Base-by-base conservation (phyloP, 2,113 vertebrate genomes). In the Paralichthys olivaceus region DNA sequence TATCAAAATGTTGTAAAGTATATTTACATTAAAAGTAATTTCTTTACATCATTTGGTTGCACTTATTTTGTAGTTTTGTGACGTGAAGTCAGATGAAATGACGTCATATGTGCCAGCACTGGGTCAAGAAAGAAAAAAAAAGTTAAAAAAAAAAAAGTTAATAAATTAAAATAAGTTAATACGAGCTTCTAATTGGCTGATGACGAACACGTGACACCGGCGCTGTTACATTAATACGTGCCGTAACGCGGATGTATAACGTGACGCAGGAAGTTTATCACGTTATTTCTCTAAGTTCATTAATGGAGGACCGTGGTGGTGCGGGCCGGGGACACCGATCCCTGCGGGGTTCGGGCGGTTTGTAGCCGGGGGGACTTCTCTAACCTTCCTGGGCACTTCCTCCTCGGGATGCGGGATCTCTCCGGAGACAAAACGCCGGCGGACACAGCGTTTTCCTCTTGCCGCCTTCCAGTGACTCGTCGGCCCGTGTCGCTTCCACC, bases 191-290 rank as follows among this genome's bases (percentile, higher is more conserved):
- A 2, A 68, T 79, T 61, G 62, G 79, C 55, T 49, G 34, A 57
- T 47, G 56, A 1, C 28, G 7, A 9, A 2, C 86, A 89, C 85
- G 85, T 89, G 87, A 84, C 22, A 9, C 26, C 7, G 43, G 28
- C 28, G 0, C 25, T 0, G 13, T 47, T 63, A 56, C 7, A 2
- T 14, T 5, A 47, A 69, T 64, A 55, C 7, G 2, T 84, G 72
- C 88, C 83, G 83, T 63, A 26, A n/a, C 19, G 55, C 67, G 17
- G 65, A 71, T 77, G 70, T 47, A 61, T 84, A 87, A 84, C 49
- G 49, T 51, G 49, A 51, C 17, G 19, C 49, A 51, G 17, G 45
- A 51, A 51, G 7, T 51, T 47, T 6, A 47, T 19, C 4, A 17
- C 12, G 37, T 40, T 40, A 40, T 40, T 13, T 13, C 3, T 40